phyloP scores from a whole-genome alignment of 2,113 vertebrate species.

The Mesocricetus auratus region DNA sequence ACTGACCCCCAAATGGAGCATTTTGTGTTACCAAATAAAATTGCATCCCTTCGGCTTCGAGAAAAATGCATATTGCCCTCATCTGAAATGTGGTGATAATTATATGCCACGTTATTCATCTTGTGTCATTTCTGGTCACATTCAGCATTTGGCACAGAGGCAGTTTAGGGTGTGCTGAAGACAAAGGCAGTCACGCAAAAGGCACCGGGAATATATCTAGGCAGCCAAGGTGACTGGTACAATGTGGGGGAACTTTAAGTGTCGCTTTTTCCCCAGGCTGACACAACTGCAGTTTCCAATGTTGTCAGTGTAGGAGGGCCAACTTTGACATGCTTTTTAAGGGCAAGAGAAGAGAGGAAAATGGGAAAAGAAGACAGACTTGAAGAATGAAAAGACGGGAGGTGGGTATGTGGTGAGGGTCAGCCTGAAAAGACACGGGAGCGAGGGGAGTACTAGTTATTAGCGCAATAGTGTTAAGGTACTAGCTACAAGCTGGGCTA shows the following conservation, averaged over 20 bases:
- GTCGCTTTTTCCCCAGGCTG: neutral
- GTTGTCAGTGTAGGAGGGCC: neutral
- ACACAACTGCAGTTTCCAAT: neutral
- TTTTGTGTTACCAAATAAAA: slow-evolving; percentile 83
- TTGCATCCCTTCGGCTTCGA: slow-evolving; percentile 77
- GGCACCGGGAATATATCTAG: slow-evolving; percentile 33
- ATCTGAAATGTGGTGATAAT: slow-evolving; percentile 83
- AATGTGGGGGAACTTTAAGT: neutral
- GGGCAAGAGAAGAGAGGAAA: slow-evolving; percentile 23
- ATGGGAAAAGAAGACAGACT: slow-evolving; percentile 15
- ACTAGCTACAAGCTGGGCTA: neutral
- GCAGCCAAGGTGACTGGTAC: slow-evolving; percentile 60
- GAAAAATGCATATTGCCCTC: slow-evolving; percentile 83
- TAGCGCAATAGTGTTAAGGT: neutral
- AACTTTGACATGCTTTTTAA: slow-evolving; percentile 31
- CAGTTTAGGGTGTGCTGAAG: slow-evolving; percentile 75
- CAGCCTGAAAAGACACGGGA: neutral
- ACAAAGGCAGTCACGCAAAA: slow-evolving; percentile 77
- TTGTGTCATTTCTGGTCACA: slow-evolving; percentile 82
- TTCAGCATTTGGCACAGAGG: slow-evolving; percentile 78
- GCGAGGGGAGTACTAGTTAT: neutral
- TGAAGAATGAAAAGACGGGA: neutral
- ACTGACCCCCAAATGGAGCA: slow-evolving; percentile 83
- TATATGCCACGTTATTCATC: slow-evolving; percentile 82
- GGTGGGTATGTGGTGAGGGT: neutral